A percentile compares a stretch with the other conserved stretches of the same genome.
These are phyloP conservation scores for Nesogale talazaci DNA, from an alignment of 2,113 vertebrate genomes.

Conservation along the genomic window DNA sequence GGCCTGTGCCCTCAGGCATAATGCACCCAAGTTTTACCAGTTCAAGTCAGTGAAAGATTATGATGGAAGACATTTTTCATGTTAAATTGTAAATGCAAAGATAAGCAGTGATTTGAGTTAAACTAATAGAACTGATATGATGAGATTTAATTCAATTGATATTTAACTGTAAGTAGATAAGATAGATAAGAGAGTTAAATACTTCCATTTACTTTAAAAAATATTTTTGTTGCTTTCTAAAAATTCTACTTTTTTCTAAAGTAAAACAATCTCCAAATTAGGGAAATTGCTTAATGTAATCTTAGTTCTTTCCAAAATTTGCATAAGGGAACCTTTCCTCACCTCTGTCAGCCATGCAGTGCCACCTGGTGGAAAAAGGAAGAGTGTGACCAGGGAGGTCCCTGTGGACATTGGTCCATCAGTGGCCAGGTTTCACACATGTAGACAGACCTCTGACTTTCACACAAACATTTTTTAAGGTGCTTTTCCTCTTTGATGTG, in stretches of 20 bases:
- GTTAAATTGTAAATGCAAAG: constrained; percentile 11
- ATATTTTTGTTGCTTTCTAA: not conserved
- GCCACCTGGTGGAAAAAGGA: constrained; percentile 43
- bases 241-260: not conserved
- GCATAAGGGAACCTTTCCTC: not conserved
- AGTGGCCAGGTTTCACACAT: not conserved
- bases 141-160: constrained; percentile 6
- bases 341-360: not conserved
- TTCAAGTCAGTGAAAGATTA: too few species aligned
- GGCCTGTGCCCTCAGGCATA: too few species aligned
- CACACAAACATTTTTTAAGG: not conserved
- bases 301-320: not conserved
- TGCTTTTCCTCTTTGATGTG: not conserved
- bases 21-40: too few species aligned
- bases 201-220: not conserved
- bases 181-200: not conserved
- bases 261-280: not conserved
- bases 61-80: not conserved
- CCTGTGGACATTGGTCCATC: accelerated
- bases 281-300: not conserved
- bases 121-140: not conserved
- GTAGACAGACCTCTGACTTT: not conserved
- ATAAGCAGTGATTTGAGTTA: constrained; percentile 20
- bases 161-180: constrained; percentile 23
- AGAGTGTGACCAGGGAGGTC: not conserved